Evolutionary conservation across 2,888 invertebrate genomes (phyloP).

Genomic region (Tetropium fuscum): DNA sequence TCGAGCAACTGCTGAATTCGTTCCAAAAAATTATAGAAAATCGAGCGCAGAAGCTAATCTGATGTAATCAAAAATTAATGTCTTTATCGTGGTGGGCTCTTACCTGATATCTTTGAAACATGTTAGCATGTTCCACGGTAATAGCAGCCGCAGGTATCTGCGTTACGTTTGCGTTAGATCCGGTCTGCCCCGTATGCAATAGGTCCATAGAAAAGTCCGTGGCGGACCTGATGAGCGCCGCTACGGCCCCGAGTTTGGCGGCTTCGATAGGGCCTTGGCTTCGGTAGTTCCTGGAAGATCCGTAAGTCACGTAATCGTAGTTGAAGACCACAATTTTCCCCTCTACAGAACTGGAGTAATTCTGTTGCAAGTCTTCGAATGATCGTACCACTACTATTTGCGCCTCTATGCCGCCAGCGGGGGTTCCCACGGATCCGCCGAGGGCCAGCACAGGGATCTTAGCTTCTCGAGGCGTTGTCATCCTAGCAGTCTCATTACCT

Average conservation of each 20-base stretch:
- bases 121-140: slow-evolving; percentile 82
- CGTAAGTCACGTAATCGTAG: slow-evolving; percentile 75
- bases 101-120: slow-evolving; percentile 71
- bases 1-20: too few relatives aligned
- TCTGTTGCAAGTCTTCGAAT: slow-evolving; percentile 62
- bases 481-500: slow-evolving; percentile 75
- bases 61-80: too few relatives aligned
- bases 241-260: slow-evolving; percentile 80
- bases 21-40: too few relatives aligned
- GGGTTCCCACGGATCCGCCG: slow-evolving; percentile 78
- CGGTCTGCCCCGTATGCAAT: slow-evolving; percentile 82
- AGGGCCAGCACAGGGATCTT: slow-evolving; percentile 77
- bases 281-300: slow-evolving; percentile 76
- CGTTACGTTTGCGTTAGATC: slow-evolving; percentile 70
- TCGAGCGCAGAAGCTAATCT: too few relatives aligned
- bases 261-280: slow-evolving; percentile 71
- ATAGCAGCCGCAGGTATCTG: slow-evolving; percentile 82
- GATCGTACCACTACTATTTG: slow-evolving; percentile 77
- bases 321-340: slow-evolving; percentile 85
- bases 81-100: too few relatives aligned
- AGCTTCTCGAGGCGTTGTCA: slow-evolving; percentile 74
- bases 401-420: slow-evolving; percentile 77
- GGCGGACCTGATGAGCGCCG: slow-evolving; percentile 79
- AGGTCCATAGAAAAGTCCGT: slow-evolving; percentile 82
- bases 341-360: slow-evolving; percentile 41